phyloP scores from a whole-genome alignment of 2,888 invertebrate species.

The Rhodophaea formosa region DNA sequence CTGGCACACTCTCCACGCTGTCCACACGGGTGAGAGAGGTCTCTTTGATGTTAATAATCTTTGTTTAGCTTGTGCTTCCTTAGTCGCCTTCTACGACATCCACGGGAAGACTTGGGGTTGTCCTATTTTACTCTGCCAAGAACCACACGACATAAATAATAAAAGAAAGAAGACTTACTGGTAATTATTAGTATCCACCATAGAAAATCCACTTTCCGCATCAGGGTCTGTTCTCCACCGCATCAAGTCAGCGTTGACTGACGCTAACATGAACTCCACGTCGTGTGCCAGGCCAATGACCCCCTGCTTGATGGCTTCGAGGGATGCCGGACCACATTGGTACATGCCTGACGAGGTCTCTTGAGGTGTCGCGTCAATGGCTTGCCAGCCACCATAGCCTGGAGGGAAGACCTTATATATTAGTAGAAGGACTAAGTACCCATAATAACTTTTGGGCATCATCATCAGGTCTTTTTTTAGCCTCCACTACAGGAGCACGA shows the following conservation, averaged over 20 bases:
- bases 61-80: no score
- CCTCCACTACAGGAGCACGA: no score
- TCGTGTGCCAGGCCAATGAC: conserved; percentile 88
- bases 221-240: conserved; percentile 87
- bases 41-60: no score
- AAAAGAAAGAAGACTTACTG: conserved; percentile 84
- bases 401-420: not conserved
- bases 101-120: no score
- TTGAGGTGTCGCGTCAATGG: conserved; percentile 92
- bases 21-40: no score
- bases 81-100: no score
- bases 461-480: no score
- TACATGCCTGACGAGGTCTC: conserved; percentile 86
- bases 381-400: conserved; percentile 95
- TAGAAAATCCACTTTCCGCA: conserved; percentile 83
- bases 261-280: conserved; percentile 88
- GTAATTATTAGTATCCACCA: conserved; percentile 87
- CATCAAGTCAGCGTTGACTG: conserved; percentile 92
- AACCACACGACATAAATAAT: no score
- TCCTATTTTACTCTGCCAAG: no score
- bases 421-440: no score
- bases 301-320: conserved; percentile 89
- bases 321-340: conserved; percentile 90
- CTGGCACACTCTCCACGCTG: no score
- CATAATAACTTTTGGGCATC: no score